Conservation (phyloP, 2,797 vertebrate genomes). For the Smutsia temminckii region DNA sequence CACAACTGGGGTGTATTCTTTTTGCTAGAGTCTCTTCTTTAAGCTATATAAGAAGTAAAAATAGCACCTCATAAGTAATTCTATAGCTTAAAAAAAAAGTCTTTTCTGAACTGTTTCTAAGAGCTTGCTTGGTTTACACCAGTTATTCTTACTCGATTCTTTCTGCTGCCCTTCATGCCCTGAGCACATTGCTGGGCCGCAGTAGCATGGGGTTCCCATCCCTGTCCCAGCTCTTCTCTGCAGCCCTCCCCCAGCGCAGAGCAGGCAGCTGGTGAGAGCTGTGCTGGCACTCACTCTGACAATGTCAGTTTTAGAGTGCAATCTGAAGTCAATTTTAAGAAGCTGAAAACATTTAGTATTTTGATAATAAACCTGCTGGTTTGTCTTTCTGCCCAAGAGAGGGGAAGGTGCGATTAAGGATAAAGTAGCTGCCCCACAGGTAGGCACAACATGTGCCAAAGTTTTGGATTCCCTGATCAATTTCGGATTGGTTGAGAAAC, state of each 20-base stretch:
- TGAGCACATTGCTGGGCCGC: not conserved
- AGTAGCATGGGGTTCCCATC: not conserved
- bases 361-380: not conserved
- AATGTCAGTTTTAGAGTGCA: not conserved
- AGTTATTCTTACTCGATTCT: not conserved
- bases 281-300: not conserved
- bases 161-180: not conserved
- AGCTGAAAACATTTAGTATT: constrained; percentile 30
- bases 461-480: not conserved
- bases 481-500: not conserved
- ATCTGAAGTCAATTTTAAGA: constrained; percentile 3
- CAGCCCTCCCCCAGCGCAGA: not conserved
- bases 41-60: not conserved
- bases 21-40: not conserved
- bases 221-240: not conserved
- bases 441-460: not conserved
- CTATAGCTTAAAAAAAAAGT: not conserved
- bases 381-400: not conserved
- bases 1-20: not conserved
- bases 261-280: not conserved
- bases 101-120: constrained; percentile 22
- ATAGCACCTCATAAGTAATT: not conserved
- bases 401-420: not conserved
- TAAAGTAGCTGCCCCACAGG: not conserved
- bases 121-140: not conserved